These are phyloP conservation scores for Chrysolina oricalcia DNA, from an alignment of 2,888 invertebrate genomes.

Conservation along the genomic window DNA sequence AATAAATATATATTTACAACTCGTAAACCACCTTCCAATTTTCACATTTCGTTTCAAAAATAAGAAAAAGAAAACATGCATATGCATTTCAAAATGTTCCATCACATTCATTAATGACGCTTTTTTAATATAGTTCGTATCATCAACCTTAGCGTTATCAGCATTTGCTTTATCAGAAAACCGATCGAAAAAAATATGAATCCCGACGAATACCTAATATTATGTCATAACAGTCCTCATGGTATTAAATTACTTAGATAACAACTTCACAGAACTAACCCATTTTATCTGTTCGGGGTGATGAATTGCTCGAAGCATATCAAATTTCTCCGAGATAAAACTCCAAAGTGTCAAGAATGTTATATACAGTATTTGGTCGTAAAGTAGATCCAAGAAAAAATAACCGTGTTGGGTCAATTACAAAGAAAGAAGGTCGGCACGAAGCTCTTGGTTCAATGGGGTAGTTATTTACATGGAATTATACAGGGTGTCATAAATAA, in stretches of 20 bases:
- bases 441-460: too few species aligned
- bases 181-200: not conserved
- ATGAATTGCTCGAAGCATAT: constrained; percentile 19
- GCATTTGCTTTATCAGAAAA: not conserved
- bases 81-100: not conserved
- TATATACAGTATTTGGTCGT: constrained; percentile 5
- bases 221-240: constrained; percentile 2
- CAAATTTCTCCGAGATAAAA: constrained; percentile 16
- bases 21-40: too few species aligned
- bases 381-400: not conserved
- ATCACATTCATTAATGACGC: not conserved
- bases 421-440: not conserved
- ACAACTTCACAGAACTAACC: constrained; percentile 9
- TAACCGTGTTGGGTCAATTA: not conserved
- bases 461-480: too few species aligned
- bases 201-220: constrained; percentile 6
- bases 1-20: too few species aligned
- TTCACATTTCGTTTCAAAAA: too few species aligned
- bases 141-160: not conserved
- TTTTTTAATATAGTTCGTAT: not conserved
- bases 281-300: constrained; percentile 3
- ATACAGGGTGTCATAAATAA: too few species aligned
- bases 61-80: too few species aligned
- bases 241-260: constrained; percentile 17
- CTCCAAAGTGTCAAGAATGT: constrained; percentile 15